Evolutionary conservation across 2,888 invertebrate genomes (phyloP).

Genomic region (Dyspetes luteomarginatus): DNA sequence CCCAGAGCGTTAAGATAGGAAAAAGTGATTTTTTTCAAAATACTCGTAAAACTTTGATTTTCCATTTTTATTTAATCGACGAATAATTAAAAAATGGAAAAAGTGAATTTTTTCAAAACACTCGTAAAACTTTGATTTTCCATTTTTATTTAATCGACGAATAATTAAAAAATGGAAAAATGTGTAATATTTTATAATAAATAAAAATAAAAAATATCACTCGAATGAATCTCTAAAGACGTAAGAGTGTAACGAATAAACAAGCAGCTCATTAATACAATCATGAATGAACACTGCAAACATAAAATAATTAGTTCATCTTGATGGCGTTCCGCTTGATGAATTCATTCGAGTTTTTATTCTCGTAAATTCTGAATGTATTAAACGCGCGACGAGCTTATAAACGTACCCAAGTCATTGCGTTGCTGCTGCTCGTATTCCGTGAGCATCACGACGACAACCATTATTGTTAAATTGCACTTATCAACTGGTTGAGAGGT

Average conservation of each 20-base stretch:
- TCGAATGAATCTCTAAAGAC: not conserved
- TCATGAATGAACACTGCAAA: slow-evolving; percentile 10
- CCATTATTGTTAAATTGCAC: slow-evolving; percentile 72
- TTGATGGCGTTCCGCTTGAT: slow-evolving; percentile 4
- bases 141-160: too few relatives aligned
- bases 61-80: too few relatives aligned
- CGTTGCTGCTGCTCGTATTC: slow-evolving; percentile 77
- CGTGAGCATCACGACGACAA: slow-evolving; percentile 78
- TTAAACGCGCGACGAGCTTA: not conserved
- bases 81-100: too few relatives aligned
- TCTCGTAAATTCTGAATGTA: too few relatives aligned
- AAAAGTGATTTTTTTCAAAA: too few relatives aligned
- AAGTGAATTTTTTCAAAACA: too few relatives aligned
- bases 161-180: not conserved
- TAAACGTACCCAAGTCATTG: slow-evolving; percentile 75
- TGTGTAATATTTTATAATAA: slow-evolving; percentile 14
- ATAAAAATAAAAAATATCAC: slow-evolving; percentile 22
- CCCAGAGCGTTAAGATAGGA: too few relatives aligned
- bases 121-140: too few relatives aligned
- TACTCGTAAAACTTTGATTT: too few relatives aligned
- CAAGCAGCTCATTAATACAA: not conserved
- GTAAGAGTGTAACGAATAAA: not conserved
- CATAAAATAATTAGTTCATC: slow-evolving; percentile 13
- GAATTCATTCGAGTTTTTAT: too few relatives aligned
- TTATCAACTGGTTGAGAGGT: slow-evolving; percentile 12